These are phyloP conservation scores for Limosa lapponica DNA, from an alignment of 2,797 vertebrate genomes.

Conservation along the genomic window DNA sequence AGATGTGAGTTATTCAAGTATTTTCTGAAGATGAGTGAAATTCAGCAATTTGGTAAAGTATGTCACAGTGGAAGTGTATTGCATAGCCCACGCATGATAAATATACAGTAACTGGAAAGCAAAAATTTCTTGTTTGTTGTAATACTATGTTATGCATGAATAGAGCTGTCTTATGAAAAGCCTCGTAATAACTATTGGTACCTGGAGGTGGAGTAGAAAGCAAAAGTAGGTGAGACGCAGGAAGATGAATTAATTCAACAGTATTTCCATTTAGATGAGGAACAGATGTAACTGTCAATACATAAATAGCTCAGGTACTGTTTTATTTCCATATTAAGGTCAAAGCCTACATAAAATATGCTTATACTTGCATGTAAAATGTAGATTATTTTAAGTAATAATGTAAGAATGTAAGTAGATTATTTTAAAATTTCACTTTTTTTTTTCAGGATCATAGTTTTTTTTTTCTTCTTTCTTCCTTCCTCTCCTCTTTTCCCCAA, in stretches of 20 bases:
- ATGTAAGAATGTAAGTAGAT: too few relatives aligned
- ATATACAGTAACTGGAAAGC: not conserved
- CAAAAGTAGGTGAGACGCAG: not conserved
- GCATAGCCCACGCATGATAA: not conserved
- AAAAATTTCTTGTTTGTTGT: slow-evolving; percentile 18
- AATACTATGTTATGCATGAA: not conserved
- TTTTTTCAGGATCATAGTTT: not conserved
- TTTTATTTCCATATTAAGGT: not conserved
- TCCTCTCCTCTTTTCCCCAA: not conserved
- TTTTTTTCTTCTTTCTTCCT: not conserved
- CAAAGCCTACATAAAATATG: not conserved
- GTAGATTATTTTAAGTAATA: not conserved
- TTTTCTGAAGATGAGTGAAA: not conserved
- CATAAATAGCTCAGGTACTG: not conserved
- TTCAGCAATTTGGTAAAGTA: not conserved
- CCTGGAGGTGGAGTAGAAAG: not conserved
- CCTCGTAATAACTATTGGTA: not conserved
- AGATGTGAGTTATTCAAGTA: not conserved
- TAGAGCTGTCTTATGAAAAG: slow-evolving; percentile 20
- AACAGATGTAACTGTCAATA: not conserved
- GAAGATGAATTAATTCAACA: slow-evolving; percentile 27
- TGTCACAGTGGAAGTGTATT: not conserved
- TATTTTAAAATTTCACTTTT: not conserved
- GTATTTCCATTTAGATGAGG: not conserved
- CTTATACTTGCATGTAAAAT: not conserved